Percentiles rank a stretch among this genome's conserved stretches.
phyloP scores from a whole-genome alignment of 2,113 vertebrate genomes.

The Mormyrus lacerda region DNA sequence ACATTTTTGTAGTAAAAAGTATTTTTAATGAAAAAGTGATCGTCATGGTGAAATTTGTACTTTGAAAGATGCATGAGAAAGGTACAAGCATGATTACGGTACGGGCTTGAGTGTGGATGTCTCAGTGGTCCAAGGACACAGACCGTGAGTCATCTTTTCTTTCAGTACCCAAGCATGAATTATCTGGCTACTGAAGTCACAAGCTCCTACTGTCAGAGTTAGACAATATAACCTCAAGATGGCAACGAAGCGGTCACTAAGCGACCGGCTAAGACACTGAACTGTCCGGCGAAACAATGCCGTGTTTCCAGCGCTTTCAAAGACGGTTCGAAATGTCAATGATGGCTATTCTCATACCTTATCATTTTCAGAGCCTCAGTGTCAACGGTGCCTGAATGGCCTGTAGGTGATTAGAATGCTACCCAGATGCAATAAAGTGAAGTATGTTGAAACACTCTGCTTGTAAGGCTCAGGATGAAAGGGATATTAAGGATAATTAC shows the following conservation, averaged over 20 bases:
- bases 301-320: not conserved
- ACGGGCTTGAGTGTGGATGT: not conserved
- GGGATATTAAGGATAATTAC: conserved; percentile 41
- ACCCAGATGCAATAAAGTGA: conserved; percentile 34
- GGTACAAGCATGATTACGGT: not conserved
- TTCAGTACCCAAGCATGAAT: not conserved
- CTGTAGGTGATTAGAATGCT: conserved; percentile 49
- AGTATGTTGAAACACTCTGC: conserved; percentile 30
- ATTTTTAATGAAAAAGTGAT: not conserved
- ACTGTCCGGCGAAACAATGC: not conserved
- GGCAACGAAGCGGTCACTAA: not conserved
- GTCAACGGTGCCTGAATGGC: conserved; percentile 37
- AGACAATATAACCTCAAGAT: no score
- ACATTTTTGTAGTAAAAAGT: not conserved
- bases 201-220: not conserved
- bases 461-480: conserved; percentile 30
- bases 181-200: not conserved
- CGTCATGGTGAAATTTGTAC: not conserved
- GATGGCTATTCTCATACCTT: conserved; percentile 45
- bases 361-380: conserved; percentile 23
- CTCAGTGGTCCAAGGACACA: not conserved
- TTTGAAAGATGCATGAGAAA: not conserved
- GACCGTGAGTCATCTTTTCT: not conserved
- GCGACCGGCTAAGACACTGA: not conserved
- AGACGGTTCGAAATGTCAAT: conserved; percentile 44